Conservation (phyloP, 2,888 invertebrate genomes). For the Lasioglossum pauxillum region DNA sequence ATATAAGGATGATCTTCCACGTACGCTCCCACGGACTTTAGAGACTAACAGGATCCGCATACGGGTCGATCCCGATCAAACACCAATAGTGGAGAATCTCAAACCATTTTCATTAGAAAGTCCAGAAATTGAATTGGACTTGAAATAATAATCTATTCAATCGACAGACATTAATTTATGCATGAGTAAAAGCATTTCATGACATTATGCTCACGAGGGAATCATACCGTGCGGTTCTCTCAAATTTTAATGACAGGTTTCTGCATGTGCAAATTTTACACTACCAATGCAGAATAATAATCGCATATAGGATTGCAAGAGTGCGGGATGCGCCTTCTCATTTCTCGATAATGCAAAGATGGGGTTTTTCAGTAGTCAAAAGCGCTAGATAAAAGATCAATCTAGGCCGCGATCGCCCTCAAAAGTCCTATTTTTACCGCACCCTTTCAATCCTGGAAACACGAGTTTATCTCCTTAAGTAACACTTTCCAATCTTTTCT, state of each 20-base stretch:
- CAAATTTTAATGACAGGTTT: slow-evolving; percentile 10
- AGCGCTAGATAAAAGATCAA: too few species aligned
- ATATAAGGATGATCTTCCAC: slow-evolving; percentile 85
- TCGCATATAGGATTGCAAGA: background rate
- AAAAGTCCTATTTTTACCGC: too few species aligned
- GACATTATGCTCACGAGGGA: slow-evolving; percentile 35
- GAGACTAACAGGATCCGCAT: slow-evolving; percentile 91
- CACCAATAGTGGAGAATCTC: slow-evolving; percentile 85
- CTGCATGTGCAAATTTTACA: background rate
- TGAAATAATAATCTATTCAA: slow-evolving; percentile 75
- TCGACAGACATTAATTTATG: slow-evolving; percentile 4
- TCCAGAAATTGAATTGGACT: slow-evolving; percentile 81
- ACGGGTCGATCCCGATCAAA: slow-evolving; percentile 89
- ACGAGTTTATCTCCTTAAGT: too few species aligned
- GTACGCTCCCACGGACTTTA: slow-evolving; percentile 85
- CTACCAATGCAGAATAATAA: slow-evolving; percentile 7
- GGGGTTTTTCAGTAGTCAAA: too few species aligned
- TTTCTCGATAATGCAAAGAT: too few species aligned
- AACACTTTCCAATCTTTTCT: background rate
- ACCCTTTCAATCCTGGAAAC: too few species aligned
- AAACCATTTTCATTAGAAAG: slow-evolving; percentile 82
- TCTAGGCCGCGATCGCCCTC: too few species aligned
- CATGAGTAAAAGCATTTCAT: slow-evolving; percentile 35
- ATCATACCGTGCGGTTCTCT: background rate
- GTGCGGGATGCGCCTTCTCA: too few species aligned